Evolutionary conservation across 2,888 invertebrate genomes (phyloP), one percentile per base, ranked within the genome.

Genomic region (Acrobasis repandana): DNA sequence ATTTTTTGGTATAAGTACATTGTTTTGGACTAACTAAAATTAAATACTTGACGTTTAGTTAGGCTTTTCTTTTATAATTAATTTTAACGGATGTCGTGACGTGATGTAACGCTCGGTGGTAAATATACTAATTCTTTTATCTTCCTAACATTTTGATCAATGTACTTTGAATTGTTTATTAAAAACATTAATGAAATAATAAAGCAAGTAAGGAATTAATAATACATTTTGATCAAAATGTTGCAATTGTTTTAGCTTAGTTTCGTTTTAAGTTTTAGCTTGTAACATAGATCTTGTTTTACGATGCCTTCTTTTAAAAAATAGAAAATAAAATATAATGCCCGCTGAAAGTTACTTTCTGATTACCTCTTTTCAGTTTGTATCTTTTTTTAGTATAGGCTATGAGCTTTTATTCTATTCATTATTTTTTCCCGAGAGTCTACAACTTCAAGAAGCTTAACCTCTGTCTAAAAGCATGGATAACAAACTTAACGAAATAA

Each of bases 81-180:
- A 28, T 48, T 15, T 48, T 65, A 67, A 60, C 64, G 63, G 52
- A 63, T 65, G 6, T 59, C 20, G 56, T 38, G 20, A 57, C 50
- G 28, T 65, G 36, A 61, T 58, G 49, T 58, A 56, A 63, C 56
- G 65, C 69, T 69, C 68, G 69, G 63, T 65, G 63, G 65, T 62
- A 65, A 61, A 43, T 38, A 43, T 38, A 38, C 38, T 54, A n/a
- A 63, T 64, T 65, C 57, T 63, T 67, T 61, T 65, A 67, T 65
- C 58, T 48, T 54, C 62, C 63, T 65, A 63, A 68, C 72, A 64
- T 66, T 6, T 57, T 57, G 57, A 48, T 48, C 34, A 54, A 38
- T 33, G 14, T 11, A n/a, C 28, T 20, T n/a, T 28, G 43, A 43
- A 43, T 4, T 43, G 11, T 6, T 11, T 43, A 6, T 5, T 2